Base-by-base conservation (phyloP, 2,888 invertebrate species). In the Parnassius smintheus region DNA sequence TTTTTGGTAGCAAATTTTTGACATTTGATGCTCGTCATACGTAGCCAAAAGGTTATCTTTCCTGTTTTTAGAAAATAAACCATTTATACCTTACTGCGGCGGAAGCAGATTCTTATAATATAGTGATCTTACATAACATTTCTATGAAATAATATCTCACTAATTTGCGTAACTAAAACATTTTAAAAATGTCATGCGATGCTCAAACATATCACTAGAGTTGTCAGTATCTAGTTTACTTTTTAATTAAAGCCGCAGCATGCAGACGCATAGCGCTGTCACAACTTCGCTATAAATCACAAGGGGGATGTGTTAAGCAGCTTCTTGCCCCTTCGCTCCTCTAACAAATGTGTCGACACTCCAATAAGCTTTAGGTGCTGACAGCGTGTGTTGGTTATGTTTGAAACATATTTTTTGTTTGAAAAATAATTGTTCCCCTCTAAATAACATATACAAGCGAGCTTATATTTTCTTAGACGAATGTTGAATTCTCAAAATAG, bases 281-380 rank as follows among this genome's bases (percentile, higher is more conserved):
- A 76, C 71, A 73, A 72, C 73, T 72, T 74, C 70, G 75, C 75
- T 70, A 84, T 88, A 88, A 86, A 89, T 90, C 85, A 86, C 77
- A 65, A 69, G 59, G 68, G 42, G 73, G 78, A 81, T 75, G 84
- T 81, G 84, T 83, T 84, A 84, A 86, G 64, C 72, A 73, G 66
- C 73, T 72, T 75, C 73, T 68, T 72, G 75, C 77, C 69, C 67
- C 70, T 73, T 74, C 74, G 74, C 75, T 77, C 76, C 75, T 75
- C 68, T 70, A 76, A 85, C 88, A 81, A 87, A 88, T 85, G 83
- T 86, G 88, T 87, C 82, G 83, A 86, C 89, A 81, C 80, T 75
- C 76, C 76, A 80, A 81, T 82, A 80, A 77, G 76, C 76, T 70
- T 68, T 69, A 71, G 74, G 73, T 69, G 74, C 71, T 72, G 77